These are phyloP conservation scores for Petaurus breviceps DNA, from an alignment of 2,113 vertebrate species.

Conservation along the genomic window DNA sequence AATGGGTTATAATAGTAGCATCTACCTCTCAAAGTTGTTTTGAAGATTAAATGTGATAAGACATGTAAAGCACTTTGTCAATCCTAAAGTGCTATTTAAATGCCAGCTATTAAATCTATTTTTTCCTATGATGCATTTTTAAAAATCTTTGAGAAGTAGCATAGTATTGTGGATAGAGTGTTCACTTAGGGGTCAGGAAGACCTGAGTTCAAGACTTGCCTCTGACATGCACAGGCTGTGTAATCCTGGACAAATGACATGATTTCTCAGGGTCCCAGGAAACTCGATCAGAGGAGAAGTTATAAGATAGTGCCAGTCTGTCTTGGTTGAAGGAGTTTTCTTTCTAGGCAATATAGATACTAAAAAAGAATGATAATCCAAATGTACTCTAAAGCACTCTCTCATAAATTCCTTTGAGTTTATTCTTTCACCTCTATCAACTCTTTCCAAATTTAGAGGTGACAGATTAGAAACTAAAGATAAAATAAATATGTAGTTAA, in stretches of 20 bases:
- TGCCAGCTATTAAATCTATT: background rate
- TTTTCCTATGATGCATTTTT: background rate
- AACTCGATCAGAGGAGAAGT: background rate
- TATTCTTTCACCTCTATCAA: background rate
- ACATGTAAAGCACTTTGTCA: background rate
- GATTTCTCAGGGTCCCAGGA: background rate
- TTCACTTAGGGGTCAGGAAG: background rate
- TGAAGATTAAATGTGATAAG: background rate
- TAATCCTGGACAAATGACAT: background rate
- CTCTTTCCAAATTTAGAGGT: background rate
- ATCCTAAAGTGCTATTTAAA: background rate
- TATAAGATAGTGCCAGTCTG: background rate
- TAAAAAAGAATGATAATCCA: background rate
- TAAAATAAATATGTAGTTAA: background rate
- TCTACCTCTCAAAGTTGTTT: background rate
- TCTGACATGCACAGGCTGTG: background rate
- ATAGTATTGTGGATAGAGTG: background rate
- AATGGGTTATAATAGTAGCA: background rate
- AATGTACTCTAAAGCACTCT: background rate
- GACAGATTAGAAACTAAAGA: constrained; percentile 31
- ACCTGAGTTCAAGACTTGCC: background rate
- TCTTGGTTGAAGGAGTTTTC: background rate
- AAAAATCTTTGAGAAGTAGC: background rate
- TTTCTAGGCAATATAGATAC: background rate
- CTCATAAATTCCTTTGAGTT: background rate